Evolutionary conservation across 2,113 vertebrate genomes (phyloP).

Genomic region (Baryphthengus martii): DNA sequence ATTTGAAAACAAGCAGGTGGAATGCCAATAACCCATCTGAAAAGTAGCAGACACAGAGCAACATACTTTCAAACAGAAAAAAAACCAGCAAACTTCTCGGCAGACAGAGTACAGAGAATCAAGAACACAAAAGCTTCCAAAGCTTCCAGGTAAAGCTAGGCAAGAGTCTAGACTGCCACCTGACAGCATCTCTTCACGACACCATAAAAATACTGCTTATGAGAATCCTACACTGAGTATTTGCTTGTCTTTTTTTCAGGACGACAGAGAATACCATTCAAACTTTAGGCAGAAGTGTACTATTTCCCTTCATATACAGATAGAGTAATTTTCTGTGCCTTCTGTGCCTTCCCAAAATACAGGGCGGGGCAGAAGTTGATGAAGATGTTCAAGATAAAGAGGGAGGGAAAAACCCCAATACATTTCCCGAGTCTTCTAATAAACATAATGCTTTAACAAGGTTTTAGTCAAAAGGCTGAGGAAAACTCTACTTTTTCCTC

Average conservation of each 20-base stretch:
- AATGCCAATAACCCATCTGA: not conserved
- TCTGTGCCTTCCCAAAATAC: not conserved
- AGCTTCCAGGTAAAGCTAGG: not conserved
- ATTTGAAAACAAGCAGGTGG: not conserved
- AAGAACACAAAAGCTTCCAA: not conserved
- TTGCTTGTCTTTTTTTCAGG: not conserved
- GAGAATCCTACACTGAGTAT: not conserved
- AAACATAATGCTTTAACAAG: accelerated
- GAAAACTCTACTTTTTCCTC: not conserved
- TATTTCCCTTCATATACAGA: not conserved
- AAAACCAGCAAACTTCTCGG: not conserved
- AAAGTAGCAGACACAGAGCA: not conserved
- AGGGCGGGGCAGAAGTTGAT: accelerated
- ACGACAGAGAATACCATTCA: not conserved
- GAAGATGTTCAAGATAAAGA: not conserved
- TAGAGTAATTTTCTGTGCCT: not conserved
- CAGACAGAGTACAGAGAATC: not conserved
- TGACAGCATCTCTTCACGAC: not conserved
- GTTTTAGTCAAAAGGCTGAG: not conserved
- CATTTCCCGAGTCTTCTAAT: not conserved
- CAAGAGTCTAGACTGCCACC: not conserved
- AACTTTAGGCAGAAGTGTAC: not conserved
- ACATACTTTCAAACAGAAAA: not conserved
- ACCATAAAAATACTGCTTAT: not conserved
- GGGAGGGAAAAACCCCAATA: not conserved